Percentiles rank a stretch among this genome's conserved stretches.
phyloP scores from a whole-genome alignment of 2,113 vertebrate genomes.

The Phyllostomus hastatus region DNA sequence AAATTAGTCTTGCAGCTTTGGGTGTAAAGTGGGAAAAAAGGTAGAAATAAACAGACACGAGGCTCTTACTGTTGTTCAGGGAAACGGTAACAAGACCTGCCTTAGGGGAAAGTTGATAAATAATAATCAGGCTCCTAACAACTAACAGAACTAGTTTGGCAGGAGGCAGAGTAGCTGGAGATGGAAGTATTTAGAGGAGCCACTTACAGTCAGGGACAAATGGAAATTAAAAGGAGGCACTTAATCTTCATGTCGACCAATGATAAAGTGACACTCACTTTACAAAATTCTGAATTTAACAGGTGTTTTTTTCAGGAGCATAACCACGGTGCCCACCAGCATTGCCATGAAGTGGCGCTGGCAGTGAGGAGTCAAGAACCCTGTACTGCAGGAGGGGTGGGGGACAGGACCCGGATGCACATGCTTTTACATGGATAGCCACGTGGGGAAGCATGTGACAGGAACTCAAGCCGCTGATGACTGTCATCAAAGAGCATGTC shows the following conservation, averaged over 20 bases:
- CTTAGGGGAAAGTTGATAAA: not conserved
- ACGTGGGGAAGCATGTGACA: not conserved
- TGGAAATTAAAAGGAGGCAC: not conserved
- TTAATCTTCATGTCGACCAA: not conserved
- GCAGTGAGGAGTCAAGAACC: not conserved
- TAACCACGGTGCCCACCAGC: not conserved
- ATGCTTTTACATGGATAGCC: not conserved
- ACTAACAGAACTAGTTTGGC: not conserved
- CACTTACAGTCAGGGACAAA: not conserved
- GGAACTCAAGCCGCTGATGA: not conserved
- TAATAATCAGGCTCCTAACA: not conserved
- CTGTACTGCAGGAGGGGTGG: not conserved
- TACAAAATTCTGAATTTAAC: not conserved
- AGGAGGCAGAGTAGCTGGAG: not conserved
- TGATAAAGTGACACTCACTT: not conserved
- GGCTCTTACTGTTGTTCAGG: not conserved
- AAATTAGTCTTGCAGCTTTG: not conserved
- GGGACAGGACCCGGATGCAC: not conserved
- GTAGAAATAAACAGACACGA: not conserved
- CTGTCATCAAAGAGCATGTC: constrained; percentile 57
- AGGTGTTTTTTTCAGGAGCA: not conserved
- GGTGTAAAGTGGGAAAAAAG: not conserved
- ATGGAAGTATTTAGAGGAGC: not conserved
- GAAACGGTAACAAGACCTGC: not conserved
- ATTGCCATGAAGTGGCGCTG: not conserved